Conservation (phyloP, 1,140 invertebrate genomes). For the Pygmarrhopalites habei region DNA sequence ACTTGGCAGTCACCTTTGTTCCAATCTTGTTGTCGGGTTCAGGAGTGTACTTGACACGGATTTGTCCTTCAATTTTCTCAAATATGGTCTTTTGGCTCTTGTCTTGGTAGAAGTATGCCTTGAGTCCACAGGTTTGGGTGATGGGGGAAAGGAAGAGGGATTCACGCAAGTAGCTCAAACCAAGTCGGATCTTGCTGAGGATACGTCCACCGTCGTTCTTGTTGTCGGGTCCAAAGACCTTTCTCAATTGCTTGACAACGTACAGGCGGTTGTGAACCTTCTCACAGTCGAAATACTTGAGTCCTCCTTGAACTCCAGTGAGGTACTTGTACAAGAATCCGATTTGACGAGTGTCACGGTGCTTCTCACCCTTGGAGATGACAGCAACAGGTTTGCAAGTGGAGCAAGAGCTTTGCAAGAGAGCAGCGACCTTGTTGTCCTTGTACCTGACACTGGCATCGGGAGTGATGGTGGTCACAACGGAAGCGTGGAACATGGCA, state of each 20-base stretch:
- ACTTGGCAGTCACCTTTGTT: constrained; percentile 26
- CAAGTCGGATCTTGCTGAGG: constrained; percentile 31
- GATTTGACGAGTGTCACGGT: constrained; percentile 27
- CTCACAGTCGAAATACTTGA: constrained; percentile 37
- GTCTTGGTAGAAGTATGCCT: constrained; percentile 35
- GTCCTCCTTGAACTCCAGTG: constrained; percentile 33
- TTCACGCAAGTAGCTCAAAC: constrained; percentile 23
- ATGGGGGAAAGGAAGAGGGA: constrained; percentile 36
- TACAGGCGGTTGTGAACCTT: constrained; percentile 34
- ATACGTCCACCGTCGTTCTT: constrained; percentile 27
- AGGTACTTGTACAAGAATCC: constrained; percentile 33
- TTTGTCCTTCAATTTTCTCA: constrained; percentile 35
- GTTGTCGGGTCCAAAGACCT: constrained; percentile 38
- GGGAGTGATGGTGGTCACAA: constrained; percentile 17
- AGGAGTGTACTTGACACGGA: constrained; percentile 30
- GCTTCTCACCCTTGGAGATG: constrained; percentile 32
- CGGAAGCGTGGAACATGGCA: constrained; percentile 31
- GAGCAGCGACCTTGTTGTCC: constrained; percentile 7
- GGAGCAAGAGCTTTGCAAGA: constrained; percentile 27
- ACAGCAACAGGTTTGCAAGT: constrained; percentile 17
- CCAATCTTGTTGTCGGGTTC: constrained; percentile 35
- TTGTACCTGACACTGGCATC: constrained; percentile 21
- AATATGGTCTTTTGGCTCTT: constrained; percentile 21
- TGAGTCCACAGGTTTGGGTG: constrained; percentile 38
- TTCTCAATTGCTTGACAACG: constrained; percentile 25